Conservation (phyloP, 2,113 vertebrate genomes). For the Spea multiplicata region DNA sequence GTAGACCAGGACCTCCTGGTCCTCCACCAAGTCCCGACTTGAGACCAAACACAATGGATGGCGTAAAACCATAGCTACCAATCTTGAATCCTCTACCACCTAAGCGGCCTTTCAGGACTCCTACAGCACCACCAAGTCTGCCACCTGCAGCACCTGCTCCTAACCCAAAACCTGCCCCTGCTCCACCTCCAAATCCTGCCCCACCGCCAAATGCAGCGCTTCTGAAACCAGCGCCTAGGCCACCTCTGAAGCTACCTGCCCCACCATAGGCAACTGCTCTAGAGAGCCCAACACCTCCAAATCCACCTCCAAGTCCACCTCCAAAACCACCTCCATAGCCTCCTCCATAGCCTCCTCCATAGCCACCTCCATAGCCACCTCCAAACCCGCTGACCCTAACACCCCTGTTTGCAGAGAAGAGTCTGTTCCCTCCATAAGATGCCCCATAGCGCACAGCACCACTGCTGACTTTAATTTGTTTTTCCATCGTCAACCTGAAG, state of each 20-base stretch:
- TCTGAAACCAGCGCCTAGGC: neutral
- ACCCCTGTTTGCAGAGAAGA: conserved; percentile 49
- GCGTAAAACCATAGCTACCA: conserved; percentile 57
- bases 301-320: conserved; percentile 39
- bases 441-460: conserved; percentile 58
- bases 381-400: conserved; percentile 35
- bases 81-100: conserved; percentile 58
- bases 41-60: conserved; percentile 52
- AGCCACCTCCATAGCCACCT: neutral
- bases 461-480: conserved; percentile 52
- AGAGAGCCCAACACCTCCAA: conserved; percentile 32
- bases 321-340: conserved; percentile 28
- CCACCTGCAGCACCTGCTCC: conserved; percentile 42
- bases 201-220: neutral
- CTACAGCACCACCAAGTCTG: conserved; percentile 48
- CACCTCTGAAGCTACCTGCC: neutral
- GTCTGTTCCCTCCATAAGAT: conserved; percentile 57
- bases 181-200: neutral
- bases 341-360: neutral
- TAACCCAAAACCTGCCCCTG: conserved; percentile 24
- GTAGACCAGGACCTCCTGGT: conserved; percentile 27
- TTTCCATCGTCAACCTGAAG: conserved; percentile 52
- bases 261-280: conserved; percentile 6
- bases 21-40: conserved; percentile 4
- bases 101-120: conserved; percentile 52